These are phyloP conservation scores for Lepidotrigona ventralis DNA, from an alignment of 1,140 invertebrate species.

Conservation along the genomic window DNA sequence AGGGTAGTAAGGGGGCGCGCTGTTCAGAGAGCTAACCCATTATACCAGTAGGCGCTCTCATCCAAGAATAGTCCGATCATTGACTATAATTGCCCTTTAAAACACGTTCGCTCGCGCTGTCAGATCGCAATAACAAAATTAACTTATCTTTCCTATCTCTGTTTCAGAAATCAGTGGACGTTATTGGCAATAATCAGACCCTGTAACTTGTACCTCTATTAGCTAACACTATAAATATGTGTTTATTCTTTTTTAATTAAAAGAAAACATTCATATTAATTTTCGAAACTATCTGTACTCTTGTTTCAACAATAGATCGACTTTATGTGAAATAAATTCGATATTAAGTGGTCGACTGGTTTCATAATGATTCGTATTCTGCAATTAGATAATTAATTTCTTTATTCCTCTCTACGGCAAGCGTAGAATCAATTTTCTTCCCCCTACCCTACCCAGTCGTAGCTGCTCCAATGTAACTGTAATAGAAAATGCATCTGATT, in stretches of 20 bases:
- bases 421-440: not conserved
- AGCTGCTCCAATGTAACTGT: not conserved
- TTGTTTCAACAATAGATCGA: too few species aligned
- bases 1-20: not conserved
- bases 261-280: not conserved
- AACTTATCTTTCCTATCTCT: not conserved
- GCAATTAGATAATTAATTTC: too few species aligned
- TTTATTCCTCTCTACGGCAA: too few species aligned
- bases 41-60: slow-evolving; percentile 45
- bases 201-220: too few species aligned
- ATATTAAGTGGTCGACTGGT: too few species aligned
- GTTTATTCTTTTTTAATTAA: too few species aligned
- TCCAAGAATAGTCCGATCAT: not conserved
- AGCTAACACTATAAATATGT: too few species aligned
- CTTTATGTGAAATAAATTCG: too few species aligned
- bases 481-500: not conserved
- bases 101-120: not conserved
- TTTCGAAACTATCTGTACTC: not conserved
- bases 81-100: not conserved
- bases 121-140: not conserved
- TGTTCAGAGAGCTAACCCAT: slow-evolving; percentile 58
- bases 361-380: too few species aligned
- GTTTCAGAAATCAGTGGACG: not conserved
- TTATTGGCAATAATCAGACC: too few species aligned
- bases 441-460: not conserved